Base-by-base conservation (phyloP, 92 coral and sea anemone species). In the Galaxea fascicularis region DNA sequence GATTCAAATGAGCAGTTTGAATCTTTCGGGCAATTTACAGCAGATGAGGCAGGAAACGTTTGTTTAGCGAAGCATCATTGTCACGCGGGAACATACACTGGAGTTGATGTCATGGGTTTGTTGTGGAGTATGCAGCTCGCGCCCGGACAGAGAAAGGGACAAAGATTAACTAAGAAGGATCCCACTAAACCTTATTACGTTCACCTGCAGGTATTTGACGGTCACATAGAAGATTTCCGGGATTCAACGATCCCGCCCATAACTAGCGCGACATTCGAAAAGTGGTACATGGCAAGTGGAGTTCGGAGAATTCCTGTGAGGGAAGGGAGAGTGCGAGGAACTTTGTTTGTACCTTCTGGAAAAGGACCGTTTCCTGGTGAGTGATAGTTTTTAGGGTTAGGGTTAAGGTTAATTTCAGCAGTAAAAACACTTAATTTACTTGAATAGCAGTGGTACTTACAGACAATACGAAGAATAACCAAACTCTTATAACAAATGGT, bases 121-220 rank as follows among this genome's bases (percentile, higher is more conserved):
- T 44, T 87, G 57, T 87, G 91, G 91, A 81, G 88, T 63, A 87
- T 87, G 91, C 45, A 87, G 24, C 87, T 70, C 22, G 54, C 79
- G 44, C 73, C 64, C 12, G 80, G 80, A 31, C 77, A 81, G 35
- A 65, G 53, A 63, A 88, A 49, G 11, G 87, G 85, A 4, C 67
- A 46, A 31, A 70, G 91, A 60, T 71, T 87, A 39, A 71, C 28
- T 30, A 87, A 87, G 64, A 83, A 83, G 24, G 87, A 87, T 9
- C 88, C 75, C 58, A 87, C 87, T 17, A 82, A 82, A 56, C 91
- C 91, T 22, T 82, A 87, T 27, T 30, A 31, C 64, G 21, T 87
- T 14, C 72, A 71, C 1, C 30, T 87, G 0, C 81, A 81, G 47
- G 68, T 87, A 56, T 72, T 82, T 39, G 84, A 76, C 65, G 87